A percentile compares a stretch with the other conserved stretches of the same genome.
phyloP scores from a whole-genome alignment of 2,888 invertebrate genomes.

The Cordilura impudica region DNA sequence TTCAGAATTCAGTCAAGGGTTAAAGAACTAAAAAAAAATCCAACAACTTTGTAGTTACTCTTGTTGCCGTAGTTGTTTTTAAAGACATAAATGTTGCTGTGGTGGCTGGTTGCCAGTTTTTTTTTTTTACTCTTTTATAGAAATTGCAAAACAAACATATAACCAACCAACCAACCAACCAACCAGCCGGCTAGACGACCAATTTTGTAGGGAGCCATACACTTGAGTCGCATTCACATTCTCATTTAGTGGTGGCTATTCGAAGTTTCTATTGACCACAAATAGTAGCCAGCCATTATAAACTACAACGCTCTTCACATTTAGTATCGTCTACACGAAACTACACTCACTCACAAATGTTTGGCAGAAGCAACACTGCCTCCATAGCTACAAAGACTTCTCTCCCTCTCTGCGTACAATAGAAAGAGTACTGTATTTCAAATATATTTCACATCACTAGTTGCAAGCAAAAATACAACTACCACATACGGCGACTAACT shows the following conservation, averaged over 20 bases:
- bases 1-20: too few relatives aligned
- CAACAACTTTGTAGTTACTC: not conserved
- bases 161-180: conserved; percentile 28
- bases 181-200: too few relatives aligned
- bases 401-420: too few relatives aligned
- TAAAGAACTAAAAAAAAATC: too few relatives aligned
- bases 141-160: conserved; percentile 65
- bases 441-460: not conserved
- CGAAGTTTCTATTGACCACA: not conserved
- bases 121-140: not conserved
- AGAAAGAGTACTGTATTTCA: not conserved
- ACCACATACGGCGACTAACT: not conserved
- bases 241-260: conserved; percentile 67
- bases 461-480: not conserved
- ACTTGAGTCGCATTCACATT: conserved; percentile 72
- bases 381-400: not conserved
- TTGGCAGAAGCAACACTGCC: not conserved
- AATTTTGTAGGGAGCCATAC: too few relatives aligned
- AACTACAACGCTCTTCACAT: not conserved
- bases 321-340: not conserved
- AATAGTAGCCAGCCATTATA: not conserved
- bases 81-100: not conserved
- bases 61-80: not conserved
- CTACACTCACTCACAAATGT: not conserved
- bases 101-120: not conserved